Evolutionary conservation across 2,113 vertebrate genomes (phyloP), one percentile per base, ranked within the genome.

Genomic region (Cinclus mexicanus): DNA sequence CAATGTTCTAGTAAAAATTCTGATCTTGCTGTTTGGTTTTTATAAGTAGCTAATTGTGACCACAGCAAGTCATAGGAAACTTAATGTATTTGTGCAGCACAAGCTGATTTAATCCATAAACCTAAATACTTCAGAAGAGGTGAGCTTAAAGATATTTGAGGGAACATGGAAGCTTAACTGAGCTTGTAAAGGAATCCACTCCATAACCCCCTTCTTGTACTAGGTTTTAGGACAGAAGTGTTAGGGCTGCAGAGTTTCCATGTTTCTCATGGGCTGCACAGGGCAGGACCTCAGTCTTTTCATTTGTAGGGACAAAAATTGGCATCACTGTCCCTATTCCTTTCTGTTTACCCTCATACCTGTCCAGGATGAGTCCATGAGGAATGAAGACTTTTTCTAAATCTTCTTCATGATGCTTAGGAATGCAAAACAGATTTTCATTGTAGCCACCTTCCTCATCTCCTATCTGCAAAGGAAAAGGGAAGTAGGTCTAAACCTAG

Each of bases 281-380:
- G n/a, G 25, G 33, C 14, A 47, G 44, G 22, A 44, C 53, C n/a
- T 70, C 25, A 28, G 46, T 15, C 41, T 92, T 47, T 69, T 76
- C 15, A 4, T 86, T 44, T 83, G 42, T 31, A 70, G 25, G 49
- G 33, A n/a, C 68, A 42, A 50, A 61, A 77, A 25, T 5, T 79
- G 24, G 23, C 37, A 57, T 69, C 31, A 22, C 24, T 72, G 10
- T 44, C 31, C 11, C 47, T 84, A 4, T 17, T 72, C 8, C 63
- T 67, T 77, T 59, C 64, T 52, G 15, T 71, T 93, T 63, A 46
- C 33, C 14, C 33, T 70, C 68, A 35, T 97, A 98, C 98, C 98
- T 98, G 94, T 98, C 98, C 95, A 98, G 98, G 60, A 99, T 98
- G 82, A 98, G 98, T 55, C 98, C 98, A 50, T 98, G 98, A 49